These are phyloP conservation scores for Cephalopterus ornatus DNA, from an alignment of 2,113 vertebrate genomes.

Conservation along the genomic window DNA sequence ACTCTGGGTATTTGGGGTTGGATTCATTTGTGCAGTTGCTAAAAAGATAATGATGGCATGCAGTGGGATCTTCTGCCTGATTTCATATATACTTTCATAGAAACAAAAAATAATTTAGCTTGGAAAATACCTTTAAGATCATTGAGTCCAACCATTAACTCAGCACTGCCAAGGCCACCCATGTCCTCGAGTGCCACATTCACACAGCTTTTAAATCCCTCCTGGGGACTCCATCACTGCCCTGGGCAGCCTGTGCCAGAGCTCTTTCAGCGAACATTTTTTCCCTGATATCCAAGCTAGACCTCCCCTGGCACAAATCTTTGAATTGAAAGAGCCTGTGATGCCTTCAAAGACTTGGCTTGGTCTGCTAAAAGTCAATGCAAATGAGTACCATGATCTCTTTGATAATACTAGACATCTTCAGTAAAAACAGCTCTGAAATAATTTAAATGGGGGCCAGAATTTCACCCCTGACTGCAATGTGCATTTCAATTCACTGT, in stretches of 20 bases:
- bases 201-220: background rate
- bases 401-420: background rate
- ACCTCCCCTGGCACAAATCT: background rate
- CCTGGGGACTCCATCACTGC: background rate
- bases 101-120: background rate
- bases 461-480: background rate
- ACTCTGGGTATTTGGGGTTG: background rate
- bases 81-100: background rate
- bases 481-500: background rate
- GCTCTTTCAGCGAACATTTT: no score
- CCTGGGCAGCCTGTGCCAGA: background rate
- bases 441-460: background rate
- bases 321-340: background rate
- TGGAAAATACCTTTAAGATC: background rate
- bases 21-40: background rate
- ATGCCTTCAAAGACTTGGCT: background rate
- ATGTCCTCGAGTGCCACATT: background rate
- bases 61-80: background rate
- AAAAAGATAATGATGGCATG: background rate
- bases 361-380: background rate
- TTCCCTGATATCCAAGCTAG: background rate
- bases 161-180: background rate
- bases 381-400: background rate
- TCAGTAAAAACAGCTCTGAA: background rate
- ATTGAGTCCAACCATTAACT: background rate